A percentile compares a stretch with the other conserved stretches of the same genome.
phyloP scores from a whole-genome alignment of 2,888 invertebrate genomes.

The Acanthococcus lagerstroemiae region DNA sequence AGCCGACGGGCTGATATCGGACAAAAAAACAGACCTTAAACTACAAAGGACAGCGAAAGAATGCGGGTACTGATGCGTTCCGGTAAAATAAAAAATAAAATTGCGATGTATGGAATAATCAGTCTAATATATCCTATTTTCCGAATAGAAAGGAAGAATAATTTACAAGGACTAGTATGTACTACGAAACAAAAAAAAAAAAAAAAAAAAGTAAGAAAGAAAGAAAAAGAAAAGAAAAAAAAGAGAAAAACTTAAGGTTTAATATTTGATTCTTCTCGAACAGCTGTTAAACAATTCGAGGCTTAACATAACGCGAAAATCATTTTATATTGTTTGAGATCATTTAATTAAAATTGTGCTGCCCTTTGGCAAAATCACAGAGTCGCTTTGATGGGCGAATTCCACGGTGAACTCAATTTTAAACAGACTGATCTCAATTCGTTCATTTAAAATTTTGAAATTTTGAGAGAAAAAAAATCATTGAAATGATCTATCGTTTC shows the following conservation, averaged over 20 bases:
- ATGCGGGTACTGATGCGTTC: background rate
- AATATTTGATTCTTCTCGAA: no score
- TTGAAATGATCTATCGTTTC: background rate
- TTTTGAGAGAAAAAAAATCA: background rate
- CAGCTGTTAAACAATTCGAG: no score
- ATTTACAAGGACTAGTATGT: conserved; percentile 16
- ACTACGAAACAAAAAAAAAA: background rate
- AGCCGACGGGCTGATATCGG: conserved; percentile 1
- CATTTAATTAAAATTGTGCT: conserved; percentile 19
- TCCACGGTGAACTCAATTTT: no score
- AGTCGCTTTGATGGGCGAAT: conserved; percentile 34
- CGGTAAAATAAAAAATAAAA: background rate
- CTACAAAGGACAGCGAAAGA: conserved; percentile 7
- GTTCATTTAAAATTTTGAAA: background rate
- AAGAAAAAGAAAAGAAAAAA: background rate
- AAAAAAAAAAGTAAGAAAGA: background rate
- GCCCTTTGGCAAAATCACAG: conserved; percentile 33
- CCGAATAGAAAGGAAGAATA: background rate
- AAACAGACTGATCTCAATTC: background rate
- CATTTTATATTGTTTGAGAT: conserved; percentile 17
- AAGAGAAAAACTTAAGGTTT: no score
- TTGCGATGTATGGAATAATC: conserved; percentile 11
- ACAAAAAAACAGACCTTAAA: conserved; percentile 1
- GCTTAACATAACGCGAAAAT: no score
- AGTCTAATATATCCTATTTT: conserved; percentile 15